Base-by-base conservation (phyloP, 2,888 invertebrate genomes). In the Petrolisthes cinctipes region DNA sequence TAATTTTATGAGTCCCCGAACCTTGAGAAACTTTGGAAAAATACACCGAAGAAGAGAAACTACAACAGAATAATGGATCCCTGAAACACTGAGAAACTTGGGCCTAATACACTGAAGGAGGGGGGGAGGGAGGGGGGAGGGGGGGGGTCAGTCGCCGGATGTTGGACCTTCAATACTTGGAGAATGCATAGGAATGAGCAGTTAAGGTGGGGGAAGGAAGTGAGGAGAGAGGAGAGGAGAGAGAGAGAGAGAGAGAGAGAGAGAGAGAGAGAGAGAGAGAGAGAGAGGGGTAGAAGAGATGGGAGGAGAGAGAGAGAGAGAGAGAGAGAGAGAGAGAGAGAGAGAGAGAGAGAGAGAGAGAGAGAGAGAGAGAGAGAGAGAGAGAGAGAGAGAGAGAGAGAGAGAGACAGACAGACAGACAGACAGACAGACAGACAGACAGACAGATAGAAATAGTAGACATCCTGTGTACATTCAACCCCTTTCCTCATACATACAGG, bases 181-280 rank as follows among this genome's bases (percentile, higher is more conserved):
- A 37, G 56, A 82, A 66, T 82, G 82, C 82, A 82, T 82, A 82
- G 82, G 66, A 82, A 73, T 23, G 73, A 17, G 9, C 73, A 7
- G 20, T 73, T 73, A 73, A 17, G 73, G n/a, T 9, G 14, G 4
- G 20, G 73, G 23, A 20, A 20, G 73, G 73, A 23, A 20, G 20
- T 7, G n/a, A n/a, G n/a, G 20, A 20, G n/a, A 73, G 20, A 20
- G 73, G n/a, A 6, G n/a, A n/a, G n/a, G 17, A n/a, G 73, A n/a
- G 73, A 73, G n/a, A 73, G 20, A 20, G 73, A 73, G 73, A 20
- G 73, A n/a, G 73, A 2, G 73, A 23, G 20, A 73, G n/a, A 23
- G 23, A 73, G 73, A 23, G 73, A 23, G 23, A 73, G 73, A 9
- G 23, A 73, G 73, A 73, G 73, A 9, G 73, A 23, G 73, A n/a